Evolutionary conservation across 2,113 vertebrate species (phyloP).

Genomic region (Desmodus rotundus): DNA sequence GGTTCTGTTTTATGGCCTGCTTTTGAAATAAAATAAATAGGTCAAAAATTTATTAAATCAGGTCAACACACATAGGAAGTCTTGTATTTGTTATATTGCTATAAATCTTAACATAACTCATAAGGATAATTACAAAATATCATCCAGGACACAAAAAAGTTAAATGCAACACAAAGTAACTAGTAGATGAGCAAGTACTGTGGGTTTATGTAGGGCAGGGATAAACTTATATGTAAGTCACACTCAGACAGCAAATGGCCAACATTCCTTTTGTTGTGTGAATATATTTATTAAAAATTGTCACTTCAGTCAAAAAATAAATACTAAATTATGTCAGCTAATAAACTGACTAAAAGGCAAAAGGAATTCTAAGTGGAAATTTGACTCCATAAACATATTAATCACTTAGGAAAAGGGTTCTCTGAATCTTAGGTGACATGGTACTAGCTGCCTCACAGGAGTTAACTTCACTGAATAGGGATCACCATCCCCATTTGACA

Average conservation of each 20-base stretch:
- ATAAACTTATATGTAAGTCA: slow-evolving; percentile 16
- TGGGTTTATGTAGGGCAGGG: neutral
- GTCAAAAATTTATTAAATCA: slow-evolving; percentile 1
- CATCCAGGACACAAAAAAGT: neutral
- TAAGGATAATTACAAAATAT: slow-evolving; percentile 10
- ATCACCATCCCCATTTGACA: neutral
- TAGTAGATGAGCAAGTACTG: neutral
- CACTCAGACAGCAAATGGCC: neutral
- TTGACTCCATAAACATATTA: neutral
- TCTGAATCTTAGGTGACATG: neutral
- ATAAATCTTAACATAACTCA: neutral
- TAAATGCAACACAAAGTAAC: neutral
- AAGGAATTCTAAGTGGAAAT: neutral
- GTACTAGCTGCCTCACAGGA: neutral
- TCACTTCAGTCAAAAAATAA: neutral
- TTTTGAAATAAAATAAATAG: slow-evolving; percentile 33
- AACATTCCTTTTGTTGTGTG: neutral
- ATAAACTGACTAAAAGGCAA: neutral
- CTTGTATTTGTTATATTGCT: neutral
- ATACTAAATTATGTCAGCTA: neutral
- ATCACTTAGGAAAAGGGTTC: neutral
- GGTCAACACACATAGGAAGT: neutral
- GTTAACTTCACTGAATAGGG: neutral
- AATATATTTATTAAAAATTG: neutral
- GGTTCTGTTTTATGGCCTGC: neutral